Conservation (phyloP, 2,888 invertebrate genomes). For the Apodemia mormo region DNA sequence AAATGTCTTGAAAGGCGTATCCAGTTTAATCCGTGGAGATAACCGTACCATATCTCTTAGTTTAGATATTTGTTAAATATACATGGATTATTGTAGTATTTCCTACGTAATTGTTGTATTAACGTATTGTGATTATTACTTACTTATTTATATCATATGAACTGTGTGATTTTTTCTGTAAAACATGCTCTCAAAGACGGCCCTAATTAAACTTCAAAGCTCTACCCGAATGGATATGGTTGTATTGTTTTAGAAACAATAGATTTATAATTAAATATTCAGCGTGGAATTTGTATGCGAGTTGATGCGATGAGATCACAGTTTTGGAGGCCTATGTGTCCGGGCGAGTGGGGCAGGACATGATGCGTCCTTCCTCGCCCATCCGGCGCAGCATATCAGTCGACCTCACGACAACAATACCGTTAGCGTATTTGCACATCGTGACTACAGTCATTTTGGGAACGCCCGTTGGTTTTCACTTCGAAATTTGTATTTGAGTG, state of each 20-base stretch:
- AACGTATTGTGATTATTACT: too few species aligned
- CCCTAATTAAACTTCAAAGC: constrained; percentile 1
- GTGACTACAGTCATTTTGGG: constrained; percentile 44
- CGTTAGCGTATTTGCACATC: constrained; percentile 63
- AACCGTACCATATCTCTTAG: too few species aligned
- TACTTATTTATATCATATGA: too few species aligned
- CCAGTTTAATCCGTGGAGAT: too few species aligned
- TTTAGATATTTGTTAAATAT: too few species aligned
- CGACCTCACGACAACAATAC: constrained; percentile 45
- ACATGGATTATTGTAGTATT: too few species aligned
- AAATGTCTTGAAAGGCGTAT: too few species aligned
- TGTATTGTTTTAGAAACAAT: constrained; percentile 7
- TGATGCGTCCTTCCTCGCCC: constrained; percentile 51
- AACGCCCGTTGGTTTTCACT: constrained; percentile 33
- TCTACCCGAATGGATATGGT: neutral
- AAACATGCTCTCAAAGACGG: neutral
- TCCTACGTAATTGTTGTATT: too few species aligned
- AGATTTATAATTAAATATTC: constrained; percentile 29
- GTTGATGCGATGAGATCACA: constrained; percentile 55
- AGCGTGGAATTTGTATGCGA: constrained; percentile 38
- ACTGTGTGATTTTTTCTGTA: too few species aligned
- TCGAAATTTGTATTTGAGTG: constrained; percentile 34
- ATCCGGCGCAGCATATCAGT: constrained; percentile 47
- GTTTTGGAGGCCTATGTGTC: constrained; percentile 54
- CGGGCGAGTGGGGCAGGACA: constrained; percentile 40